Percentiles rank a stretch among this genome's conserved stretches.
Evolutionary conservation across 2,113 vertebrate genomes (phyloP).

Genomic region (Benthochromis sp.): DNA sequence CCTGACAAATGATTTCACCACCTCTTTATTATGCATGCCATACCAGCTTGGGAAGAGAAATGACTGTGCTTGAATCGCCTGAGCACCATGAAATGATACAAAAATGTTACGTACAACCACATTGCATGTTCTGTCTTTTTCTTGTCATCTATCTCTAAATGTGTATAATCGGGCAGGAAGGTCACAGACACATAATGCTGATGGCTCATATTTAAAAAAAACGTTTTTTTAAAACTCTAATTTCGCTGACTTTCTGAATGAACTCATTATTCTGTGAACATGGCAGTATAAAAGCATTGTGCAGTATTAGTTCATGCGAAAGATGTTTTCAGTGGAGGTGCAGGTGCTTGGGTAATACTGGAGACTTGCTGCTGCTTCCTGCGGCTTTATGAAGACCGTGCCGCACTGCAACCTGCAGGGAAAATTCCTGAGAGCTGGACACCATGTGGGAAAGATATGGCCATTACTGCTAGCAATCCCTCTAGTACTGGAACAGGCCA

Average conservation of each 20-base stretch:
- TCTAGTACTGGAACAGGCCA: slow-evolving; percentile 35
- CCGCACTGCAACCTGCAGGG: slow-evolving; percentile 10
- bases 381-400: background rate
- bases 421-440: slow-evolving; percentile 45
- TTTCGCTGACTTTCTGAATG: background rate
- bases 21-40: slow-evolving; percentile 48
- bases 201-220: background rate
- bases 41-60: slow-evolving; percentile 16
- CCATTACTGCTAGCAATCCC: slow-evolving; percentile 43
- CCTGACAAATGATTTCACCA: slow-evolving; percentile 33
- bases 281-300: background rate
- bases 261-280: background rate
- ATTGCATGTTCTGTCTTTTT: slow-evolving; percentile 23
- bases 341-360: background rate
- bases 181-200: background rate
- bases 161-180: slow-evolving; percentile 25
- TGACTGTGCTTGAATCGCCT: slow-evolving; percentile 36
- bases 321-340: background rate
- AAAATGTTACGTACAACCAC: slow-evolving; percentile 24
- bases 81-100: slow-evolving; percentile 55
- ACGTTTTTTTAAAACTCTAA: background rate
- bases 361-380: background rate
- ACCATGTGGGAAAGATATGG: slow-evolving; percentile 54
- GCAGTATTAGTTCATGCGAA: background rate
- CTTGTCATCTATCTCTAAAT: background rate